Conservation (phyloP, 2,113 vertebrate species). For the Baryphthengus martii region DNA sequence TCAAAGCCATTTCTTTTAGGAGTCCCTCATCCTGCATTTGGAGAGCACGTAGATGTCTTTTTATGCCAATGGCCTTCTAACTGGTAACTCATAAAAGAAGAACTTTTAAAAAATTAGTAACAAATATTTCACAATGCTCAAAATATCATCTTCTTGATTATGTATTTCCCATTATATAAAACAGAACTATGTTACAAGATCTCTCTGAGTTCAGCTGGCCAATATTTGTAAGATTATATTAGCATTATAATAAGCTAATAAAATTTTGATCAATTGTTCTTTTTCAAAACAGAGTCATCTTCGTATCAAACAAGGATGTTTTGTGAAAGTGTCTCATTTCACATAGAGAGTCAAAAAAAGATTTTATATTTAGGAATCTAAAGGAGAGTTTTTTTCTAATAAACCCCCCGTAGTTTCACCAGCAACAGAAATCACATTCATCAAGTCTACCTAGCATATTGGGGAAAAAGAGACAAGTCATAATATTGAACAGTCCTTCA, state of each 20-base stretch:
- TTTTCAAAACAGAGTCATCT: neutral
- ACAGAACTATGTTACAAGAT: neutral
- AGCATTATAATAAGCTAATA: neutral
- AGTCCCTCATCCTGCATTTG: neutral
- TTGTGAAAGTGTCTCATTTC: neutral
- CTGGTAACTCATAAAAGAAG: neutral
- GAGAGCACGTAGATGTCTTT: neutral
- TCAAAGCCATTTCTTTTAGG: rapidly evolving
- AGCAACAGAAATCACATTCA: neutral
- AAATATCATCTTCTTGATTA: neutral
- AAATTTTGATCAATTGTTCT: neutral
- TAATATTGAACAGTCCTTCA: neutral
- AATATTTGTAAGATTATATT: neutral
- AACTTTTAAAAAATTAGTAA: neutral
- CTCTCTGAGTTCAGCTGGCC: neutral
- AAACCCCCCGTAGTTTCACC: neutral
- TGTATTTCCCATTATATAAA: neutral
- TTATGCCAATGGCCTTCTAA: neutral
- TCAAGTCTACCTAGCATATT: neutral
- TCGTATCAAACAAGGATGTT: neutral
- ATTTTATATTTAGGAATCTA: neutral
- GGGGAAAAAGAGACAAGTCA: neutral
- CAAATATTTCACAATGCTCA: neutral
- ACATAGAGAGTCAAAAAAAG: neutral
- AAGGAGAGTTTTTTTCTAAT: rapidly evolving